Evolutionary conservation across 1,140 invertebrate genomes (phyloP).

Genomic region (Doryteuthis pealeii): DNA sequence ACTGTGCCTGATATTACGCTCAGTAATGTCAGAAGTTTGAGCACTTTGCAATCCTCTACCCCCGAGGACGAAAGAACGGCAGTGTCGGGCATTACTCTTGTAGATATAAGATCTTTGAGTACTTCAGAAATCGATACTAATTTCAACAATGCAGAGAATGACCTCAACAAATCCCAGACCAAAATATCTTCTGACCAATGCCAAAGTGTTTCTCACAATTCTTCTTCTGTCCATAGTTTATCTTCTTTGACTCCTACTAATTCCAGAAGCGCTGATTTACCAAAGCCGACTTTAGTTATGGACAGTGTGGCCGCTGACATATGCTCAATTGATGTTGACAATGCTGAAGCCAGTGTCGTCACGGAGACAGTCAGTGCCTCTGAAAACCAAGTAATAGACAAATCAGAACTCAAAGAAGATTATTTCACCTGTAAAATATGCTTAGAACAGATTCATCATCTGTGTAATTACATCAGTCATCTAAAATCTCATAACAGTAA

Average conservation of each 20-base stretch:
- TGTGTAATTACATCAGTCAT: background rate
- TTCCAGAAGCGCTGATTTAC: too few relatives aligned
- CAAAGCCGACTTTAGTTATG: too few relatives aligned
- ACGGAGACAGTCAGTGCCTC: too few relatives aligned
- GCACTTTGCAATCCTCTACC: too few relatives aligned
- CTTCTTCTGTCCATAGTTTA: too few relatives aligned
- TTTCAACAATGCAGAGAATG: background rate
- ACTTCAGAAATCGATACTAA: background rate
- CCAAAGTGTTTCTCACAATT: background rate
- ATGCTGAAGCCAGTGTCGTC: background rate
- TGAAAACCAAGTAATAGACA: too few relatives aligned
- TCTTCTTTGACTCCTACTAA: too few relatives aligned
- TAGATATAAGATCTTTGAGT: background rate
- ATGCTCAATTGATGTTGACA: background rate
- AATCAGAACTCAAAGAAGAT: background rate
- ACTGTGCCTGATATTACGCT: too few relatives aligned
- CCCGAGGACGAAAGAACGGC: too few relatives aligned
- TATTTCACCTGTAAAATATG: constrained; percentile 2
- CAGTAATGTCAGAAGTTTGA: too few relatives aligned
- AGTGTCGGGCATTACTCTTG: background rate
- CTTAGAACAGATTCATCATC: background rate
- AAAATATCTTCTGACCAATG: background rate
- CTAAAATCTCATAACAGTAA: background rate
- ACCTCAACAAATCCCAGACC: background rate
- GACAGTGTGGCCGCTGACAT: background rate